Evolutionary conservation across 2,113 vertebrate genomes (phyloP), one percentile per base, ranked within the genome.

Genomic region (Neopipo cinnamomea): DNA sequence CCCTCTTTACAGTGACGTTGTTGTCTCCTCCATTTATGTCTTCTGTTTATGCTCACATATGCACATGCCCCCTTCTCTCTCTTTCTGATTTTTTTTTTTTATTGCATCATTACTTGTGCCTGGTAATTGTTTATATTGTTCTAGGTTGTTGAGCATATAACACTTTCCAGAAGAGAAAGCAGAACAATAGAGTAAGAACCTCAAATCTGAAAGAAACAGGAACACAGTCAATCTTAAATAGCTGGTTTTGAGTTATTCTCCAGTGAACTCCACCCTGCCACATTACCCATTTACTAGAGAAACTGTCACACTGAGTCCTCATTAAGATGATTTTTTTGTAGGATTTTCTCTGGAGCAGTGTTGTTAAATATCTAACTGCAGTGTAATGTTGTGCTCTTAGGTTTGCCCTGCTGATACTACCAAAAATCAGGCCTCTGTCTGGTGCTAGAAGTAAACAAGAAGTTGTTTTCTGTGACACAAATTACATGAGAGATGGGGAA

Each of bases 1-100:
- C 35, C 2, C 3, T 67, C 52, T 72, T 90, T 39, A 35, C 5
- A 58, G 37, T 73, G 53, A 15, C 37, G 8, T 61, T 53, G 8
- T 31, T 91, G n/a, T 49, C 37, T 53, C 14, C 28, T 33, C 20
- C 28, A 28, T 53, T 87, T 68, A 20, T 30, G 11, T 56, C 19
- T 88, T 85, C 39, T 5, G 7, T 37, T 63, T 75, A 41, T 31
- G 6, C 37, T 21, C 39, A 39, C 10, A 53, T 2, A 25, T 9
- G 11, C 20, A 17, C 42, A 33, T 23, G 6, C 0, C 4, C 10
- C 3, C 7, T 4, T 4, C 7, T 8, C 15, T 28, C 37, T 18
- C 6, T 52, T 17, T 49, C 22, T 53, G 20, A 44, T 16, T 12
- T 49, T 67, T 47, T 46, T 67, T 33, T 50, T 50, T 5, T 62